Conservation (phyloP, 2,113 vertebrate genomes). For the Platanista minor region DNA sequence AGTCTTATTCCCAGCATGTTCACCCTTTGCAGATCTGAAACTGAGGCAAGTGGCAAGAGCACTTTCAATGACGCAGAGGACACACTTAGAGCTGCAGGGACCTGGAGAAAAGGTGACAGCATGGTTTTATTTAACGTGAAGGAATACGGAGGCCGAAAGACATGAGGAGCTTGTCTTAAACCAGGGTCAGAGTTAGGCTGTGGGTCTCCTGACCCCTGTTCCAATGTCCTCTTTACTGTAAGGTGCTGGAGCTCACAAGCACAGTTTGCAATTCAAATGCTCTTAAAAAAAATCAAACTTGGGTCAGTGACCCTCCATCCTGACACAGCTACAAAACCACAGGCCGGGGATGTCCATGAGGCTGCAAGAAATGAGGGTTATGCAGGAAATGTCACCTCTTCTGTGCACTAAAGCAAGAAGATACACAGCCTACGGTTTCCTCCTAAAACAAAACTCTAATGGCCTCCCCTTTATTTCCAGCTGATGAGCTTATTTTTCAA, state of each 20-base stretch:
- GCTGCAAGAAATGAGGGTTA: background rate
- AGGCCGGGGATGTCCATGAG: background rate
- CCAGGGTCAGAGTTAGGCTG: background rate
- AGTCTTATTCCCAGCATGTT: background rate
- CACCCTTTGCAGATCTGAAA: background rate
- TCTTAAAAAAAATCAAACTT: background rate
- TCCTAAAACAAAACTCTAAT: background rate
- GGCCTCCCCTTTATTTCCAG: background rate
- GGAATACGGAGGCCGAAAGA: background rate
- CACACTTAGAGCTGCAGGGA: background rate
- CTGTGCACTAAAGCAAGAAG: background rate
- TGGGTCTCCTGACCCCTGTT: background rate
- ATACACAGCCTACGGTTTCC: background rate
- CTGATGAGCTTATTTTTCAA: background rate
- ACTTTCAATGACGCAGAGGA: background rate
- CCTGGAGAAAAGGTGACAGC: background rate
- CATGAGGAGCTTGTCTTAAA: background rate
- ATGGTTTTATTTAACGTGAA: background rate
- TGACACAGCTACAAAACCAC: conserved; percentile 37
- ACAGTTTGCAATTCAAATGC: background rate
- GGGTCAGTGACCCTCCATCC: background rate
- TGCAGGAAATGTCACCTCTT: conserved; percentile 39
- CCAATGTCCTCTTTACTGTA: background rate
- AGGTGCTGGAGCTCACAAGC: background rate
- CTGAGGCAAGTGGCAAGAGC: background rate